Evolutionary conservation across 2,113 vertebrate genomes (phyloP), one percentile per base, ranked within the genome.

Genomic region (Cottus gobio): DNA sequence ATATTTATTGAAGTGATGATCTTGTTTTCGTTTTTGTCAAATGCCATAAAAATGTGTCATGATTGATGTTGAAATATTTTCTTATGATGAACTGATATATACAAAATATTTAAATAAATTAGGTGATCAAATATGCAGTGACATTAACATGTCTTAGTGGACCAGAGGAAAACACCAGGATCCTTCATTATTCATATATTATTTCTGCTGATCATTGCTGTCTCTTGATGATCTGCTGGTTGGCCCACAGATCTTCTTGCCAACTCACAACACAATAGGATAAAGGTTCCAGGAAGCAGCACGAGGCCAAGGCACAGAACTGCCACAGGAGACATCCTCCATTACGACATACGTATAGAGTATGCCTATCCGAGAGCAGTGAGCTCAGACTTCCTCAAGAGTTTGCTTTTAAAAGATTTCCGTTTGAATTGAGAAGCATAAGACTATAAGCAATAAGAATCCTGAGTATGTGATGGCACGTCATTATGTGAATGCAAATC

Each of bases 271-370:
- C 75, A 95, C 94, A 95, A 94, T 91, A 74, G 85, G 76, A 79
- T 81, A 30, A 73, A 89, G 73, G 74, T 72, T 48, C 77, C 92
- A 93, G 93, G 94, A 94, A 94, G 85, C 82, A 84, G 57, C 34
- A n/a, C 20, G n/a, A 80, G 72, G 89, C 79, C 85, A 80, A 90
- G 91, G 90, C 90, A 73, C 62, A 71, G 52, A 84, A 34, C 58
- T 77, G 42, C 80, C 82, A 85, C 85, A 85, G 60, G 77, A 91
- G 84, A 93, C 91, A 90, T 95, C 94, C 93, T 94, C 94, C 93
- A 93, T 88, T 58, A 80, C 20, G 34, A 63, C 24, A 42, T 39
- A 54, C n/a, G n/a, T 30, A 66, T 66, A 75, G 34, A 75, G 56
- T 31, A 36, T 56, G 31, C 46, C 42, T 7, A 24, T 69, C n/a